phyloP scores from a whole-genome alignment of 2,888 invertebrate genomes.

The Mermis nigrescens region DNA sequence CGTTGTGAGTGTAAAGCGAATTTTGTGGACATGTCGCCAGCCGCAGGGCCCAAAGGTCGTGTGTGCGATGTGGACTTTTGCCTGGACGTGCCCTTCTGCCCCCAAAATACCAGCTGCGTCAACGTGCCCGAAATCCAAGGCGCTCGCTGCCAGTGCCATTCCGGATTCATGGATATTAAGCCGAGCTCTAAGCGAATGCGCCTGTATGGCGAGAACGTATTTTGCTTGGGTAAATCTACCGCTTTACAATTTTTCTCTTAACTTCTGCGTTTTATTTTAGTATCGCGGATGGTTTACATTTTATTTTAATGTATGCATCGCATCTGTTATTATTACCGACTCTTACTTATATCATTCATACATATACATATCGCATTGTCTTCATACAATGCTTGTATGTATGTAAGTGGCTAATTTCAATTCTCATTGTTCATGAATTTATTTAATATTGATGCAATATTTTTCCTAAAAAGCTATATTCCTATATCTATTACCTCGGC shows the following conservation, averaged over 20 bases:
- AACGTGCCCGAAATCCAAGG: constrained; percentile 57
- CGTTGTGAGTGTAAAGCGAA: constrained; percentile 17
- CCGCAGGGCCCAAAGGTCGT: constrained; percentile 23
- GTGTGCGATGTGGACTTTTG: constrained; percentile 29
- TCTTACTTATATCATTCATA: too few species aligned
- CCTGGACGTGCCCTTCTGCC: constrained; percentile 50
- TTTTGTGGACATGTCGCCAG: constrained; percentile 25
- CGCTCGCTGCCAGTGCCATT: constrained; percentile 70
- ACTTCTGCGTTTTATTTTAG: too few species aligned
- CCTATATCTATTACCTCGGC: too few species aligned
- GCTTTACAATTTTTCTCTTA: background rate
- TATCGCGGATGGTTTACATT: too few species aligned
- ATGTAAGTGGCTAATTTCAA: too few species aligned
- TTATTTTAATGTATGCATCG: too few species aligned
- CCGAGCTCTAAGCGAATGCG: background rate
- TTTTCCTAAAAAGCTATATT: too few species aligned
- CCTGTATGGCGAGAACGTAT: background rate
- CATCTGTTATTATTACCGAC: too few species aligned
- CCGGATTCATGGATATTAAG: constrained; percentile 53
- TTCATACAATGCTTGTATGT: too few species aligned
- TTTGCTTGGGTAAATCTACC: background rate
- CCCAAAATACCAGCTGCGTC: constrained; percentile 70
- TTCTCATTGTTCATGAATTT: too few species aligned
- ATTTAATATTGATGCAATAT: too few species aligned
- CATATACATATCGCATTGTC: too few species aligned